Evolutionary conservation across 2,888 invertebrate species (phyloP).

Genomic region (Temnothorax rugatulus): DNA sequence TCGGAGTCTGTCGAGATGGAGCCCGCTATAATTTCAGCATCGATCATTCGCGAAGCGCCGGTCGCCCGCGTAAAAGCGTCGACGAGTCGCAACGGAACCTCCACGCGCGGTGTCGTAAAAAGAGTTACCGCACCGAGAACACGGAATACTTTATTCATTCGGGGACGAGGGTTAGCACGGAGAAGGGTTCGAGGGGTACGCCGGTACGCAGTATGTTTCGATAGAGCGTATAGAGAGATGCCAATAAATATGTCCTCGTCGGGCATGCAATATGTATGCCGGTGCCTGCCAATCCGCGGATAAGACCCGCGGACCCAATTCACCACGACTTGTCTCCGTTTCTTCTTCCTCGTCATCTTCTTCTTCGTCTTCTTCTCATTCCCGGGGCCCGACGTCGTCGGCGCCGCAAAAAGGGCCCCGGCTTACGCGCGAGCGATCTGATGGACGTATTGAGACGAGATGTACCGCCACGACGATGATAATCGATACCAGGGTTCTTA

Average conservation of each 20-base stretch:
- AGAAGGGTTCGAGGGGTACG: slow-evolving; percentile 40
- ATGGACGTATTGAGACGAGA: slow-evolving; percentile 77
- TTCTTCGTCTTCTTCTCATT: slow-evolving; percentile 59
- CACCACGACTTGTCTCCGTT: slow-evolving; percentile 47
- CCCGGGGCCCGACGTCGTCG: slow-evolving; percentile 25
- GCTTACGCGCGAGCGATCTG: slow-evolving; percentile 67
- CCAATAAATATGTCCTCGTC: slow-evolving; percentile 83
- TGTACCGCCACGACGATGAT: slow-evolving; percentile 66
- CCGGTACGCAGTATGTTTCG: slow-evolving; percentile 73
- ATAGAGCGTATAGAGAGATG: slow-evolving; percentile 79
- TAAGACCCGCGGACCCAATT: slow-evolving; percentile 70
- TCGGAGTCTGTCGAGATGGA: slow-evolving; percentile 28
- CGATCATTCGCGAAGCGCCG: slow-evolving; percentile 77
- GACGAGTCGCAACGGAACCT: slow-evolving; percentile 61
- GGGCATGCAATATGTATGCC: slow-evolving; percentile 84
- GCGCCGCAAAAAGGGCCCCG: slow-evolving; percentile 57
- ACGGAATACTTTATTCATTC: slow-evolving; percentile 81
- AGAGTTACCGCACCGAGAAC: slow-evolving; percentile 68
- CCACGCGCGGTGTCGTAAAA: slow-evolving; percentile 70
- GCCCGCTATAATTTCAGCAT: slow-evolving; percentile 77
- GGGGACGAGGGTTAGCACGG: slow-evolving; percentile 43
- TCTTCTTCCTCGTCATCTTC: slow-evolving; percentile 50
- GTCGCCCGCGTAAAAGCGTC: slow-evolving; percentile 69
- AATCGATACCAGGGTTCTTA: slow-evolving; percentile 65
- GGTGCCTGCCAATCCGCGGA: slow-evolving; percentile 78